Conservation (phyloP, 2,113 vertebrate genomes). For the Ranitomeya variabilis region DNA sequence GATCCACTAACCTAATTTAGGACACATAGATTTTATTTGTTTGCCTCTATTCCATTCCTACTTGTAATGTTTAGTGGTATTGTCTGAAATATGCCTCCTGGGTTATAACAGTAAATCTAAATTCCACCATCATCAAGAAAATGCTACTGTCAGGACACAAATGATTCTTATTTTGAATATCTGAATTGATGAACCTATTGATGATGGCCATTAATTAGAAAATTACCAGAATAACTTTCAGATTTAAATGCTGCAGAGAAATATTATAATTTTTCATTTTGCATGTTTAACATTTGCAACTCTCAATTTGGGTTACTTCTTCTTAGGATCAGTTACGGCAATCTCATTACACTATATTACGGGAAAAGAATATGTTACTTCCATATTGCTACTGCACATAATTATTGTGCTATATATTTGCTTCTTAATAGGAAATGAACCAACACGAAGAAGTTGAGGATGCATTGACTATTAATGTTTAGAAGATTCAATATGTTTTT, state of each 20-base stretch:
- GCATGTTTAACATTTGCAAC: not conserved
- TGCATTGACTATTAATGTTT: constrained; percentile 32
- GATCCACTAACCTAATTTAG: not conserved
- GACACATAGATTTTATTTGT: not conserved
- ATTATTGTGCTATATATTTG: constrained; percentile 8
- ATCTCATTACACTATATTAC: not conserved
- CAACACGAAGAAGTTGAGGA: not conserved
- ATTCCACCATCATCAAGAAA: not conserved
- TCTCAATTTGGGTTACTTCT: not conserved
- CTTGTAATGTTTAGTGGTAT: not conserved
- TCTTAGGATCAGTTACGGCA: not conserved
- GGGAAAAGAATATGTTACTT: not conserved
- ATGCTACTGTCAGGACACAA: constrained; percentile 4
- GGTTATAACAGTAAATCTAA: not conserved
- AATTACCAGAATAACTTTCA: not conserved
- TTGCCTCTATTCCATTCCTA: no score
- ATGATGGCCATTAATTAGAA: not conserved
- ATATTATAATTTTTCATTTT: constrained; percentile 6
- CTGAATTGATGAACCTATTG: not conserved
- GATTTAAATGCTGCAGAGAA: not conserved
- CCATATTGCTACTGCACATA: not conserved
- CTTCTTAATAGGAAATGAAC: not conserved
- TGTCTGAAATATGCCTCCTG: not conserved
- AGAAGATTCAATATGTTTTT: constrained; percentile 27
- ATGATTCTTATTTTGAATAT: not conserved